Evolutionary conservation across 2,113 vertebrate species (phyloP).

Genomic region (Gila orcuttii): DNA sequence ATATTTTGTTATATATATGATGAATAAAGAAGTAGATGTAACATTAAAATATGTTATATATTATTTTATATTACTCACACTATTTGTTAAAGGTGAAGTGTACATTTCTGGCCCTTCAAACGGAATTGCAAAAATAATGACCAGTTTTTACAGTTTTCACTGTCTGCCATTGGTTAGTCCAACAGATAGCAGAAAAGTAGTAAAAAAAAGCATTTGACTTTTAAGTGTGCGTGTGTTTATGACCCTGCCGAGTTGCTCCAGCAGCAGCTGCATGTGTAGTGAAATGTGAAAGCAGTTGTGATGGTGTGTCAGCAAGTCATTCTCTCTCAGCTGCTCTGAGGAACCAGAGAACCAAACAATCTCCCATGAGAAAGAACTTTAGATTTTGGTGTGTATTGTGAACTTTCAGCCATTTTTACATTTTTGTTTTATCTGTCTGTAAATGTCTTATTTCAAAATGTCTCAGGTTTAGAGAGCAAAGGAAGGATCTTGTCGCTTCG

Average conservation of each 20-base stretch:
- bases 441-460: conserved; percentile 23
- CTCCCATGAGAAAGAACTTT: conserved; percentile 81
- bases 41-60: neutral
- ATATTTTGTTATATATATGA: neutral
- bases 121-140: neutral
- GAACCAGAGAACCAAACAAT: conserved; percentile 33
- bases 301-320: conserved; percentile 33
- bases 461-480: conserved; percentile 89
- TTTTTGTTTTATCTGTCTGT: conserved; percentile 16
- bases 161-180: neutral
- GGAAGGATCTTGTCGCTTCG: conserved; percentile 88
- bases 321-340: conserved; percentile 50
- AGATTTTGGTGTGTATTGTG: conserved; percentile 67
- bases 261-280: conserved; percentile 45
- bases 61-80: neutral
- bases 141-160: neutral
- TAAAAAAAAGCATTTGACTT: neutral
- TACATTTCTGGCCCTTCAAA: neutral
- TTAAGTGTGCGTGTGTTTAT: conserved; percentile 21
- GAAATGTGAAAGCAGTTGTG: conserved; percentile 48
- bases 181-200: neutral
- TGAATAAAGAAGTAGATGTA: too few relatives aligned
- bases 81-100: neutral
- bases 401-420: conserved; percentile 20
- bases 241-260: conserved; percentile 21